Percentiles rank a stretch among this genome's conserved stretches.
Conservation (phyloP, 1,140 invertebrate genomes). For the Artemia franciscana region DNA sequence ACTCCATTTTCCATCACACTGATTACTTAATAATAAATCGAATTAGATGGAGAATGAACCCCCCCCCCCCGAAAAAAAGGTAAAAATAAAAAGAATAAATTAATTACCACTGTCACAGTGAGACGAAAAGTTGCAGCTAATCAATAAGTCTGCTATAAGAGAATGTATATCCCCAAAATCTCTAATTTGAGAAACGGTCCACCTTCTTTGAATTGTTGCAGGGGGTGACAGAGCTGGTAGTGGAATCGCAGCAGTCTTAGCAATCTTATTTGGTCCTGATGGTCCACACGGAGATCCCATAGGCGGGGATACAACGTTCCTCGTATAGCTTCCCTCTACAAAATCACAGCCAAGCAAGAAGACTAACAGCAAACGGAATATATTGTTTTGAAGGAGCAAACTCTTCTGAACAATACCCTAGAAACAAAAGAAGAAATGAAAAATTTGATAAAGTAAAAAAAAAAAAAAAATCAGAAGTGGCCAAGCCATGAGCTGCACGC, state of each 20-base stretch:
- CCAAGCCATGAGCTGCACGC: neutral
- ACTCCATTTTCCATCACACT: no score
- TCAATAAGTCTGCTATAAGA: constrained; percentile 19
- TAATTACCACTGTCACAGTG: no score
- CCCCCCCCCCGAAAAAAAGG: no score
- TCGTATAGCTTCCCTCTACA: constrained; percentile 4
- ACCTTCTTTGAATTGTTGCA: constrained; percentile 15
- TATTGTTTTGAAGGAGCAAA: constrained; percentile 23
- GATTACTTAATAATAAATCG: no score
- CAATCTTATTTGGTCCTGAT: constrained; percentile 6
- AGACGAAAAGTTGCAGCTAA: constrained; percentile 4
- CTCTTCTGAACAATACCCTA: constrained; percentile 23
- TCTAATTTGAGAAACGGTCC: constrained; percentile 22
- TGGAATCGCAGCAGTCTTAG: constrained; percentile 6
- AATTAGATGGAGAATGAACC: no score
- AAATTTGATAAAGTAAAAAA: neutral
- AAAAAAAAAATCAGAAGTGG: neutral
- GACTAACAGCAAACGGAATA: constrained; percentile 21
- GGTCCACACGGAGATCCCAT: constrained; percentile 5
- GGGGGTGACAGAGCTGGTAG: constrained; percentile 11
- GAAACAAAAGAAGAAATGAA: constrained; percentile 10
- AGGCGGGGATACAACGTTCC: constrained; percentile 2
- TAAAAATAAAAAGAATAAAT: no score
- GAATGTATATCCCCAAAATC: constrained; percentile 23
- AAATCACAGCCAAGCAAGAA: constrained; percentile 23